Percentiles rank a stretch among this genome's conserved stretches.
Conservation (phyloP, 2,113 vertebrate species). For the Lasiurus borealis region DNA sequence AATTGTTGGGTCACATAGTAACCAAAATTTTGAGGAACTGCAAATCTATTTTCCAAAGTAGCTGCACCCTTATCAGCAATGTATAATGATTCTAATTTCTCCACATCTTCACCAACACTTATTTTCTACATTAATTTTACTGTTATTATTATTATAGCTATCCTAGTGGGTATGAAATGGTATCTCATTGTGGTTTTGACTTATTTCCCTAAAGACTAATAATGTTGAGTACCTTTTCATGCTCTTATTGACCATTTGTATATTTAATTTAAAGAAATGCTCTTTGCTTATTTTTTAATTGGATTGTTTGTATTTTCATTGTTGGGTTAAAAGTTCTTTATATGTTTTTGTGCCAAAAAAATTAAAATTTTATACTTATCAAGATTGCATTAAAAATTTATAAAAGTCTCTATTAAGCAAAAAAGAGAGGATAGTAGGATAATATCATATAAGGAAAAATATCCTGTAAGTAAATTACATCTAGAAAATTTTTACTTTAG, state of each 20-base stretch:
- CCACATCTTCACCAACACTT: not conserved
- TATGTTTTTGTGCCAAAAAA: not conserved
- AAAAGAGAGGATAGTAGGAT: too few relatives aligned
- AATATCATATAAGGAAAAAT: too few relatives aligned
- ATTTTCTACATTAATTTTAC: not conserved
- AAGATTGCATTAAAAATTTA: too few relatives aligned
- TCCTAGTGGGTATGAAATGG: not conserved
- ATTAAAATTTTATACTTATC: too few relatives aligned
- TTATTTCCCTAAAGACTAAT: not conserved
- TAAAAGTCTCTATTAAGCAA: too few relatives aligned
- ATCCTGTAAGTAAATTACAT: too few relatives aligned
- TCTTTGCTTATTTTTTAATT: constrained; percentile 17
- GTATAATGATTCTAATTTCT: not conserved
- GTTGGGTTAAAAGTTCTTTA: not conserved
- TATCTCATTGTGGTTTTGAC: not conserved
- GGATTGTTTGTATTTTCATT: not conserved
- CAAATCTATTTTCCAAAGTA: not conserved
- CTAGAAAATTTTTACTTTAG: too few relatives aligned
- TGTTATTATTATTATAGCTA: not conserved
- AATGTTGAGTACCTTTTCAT: not conserved
- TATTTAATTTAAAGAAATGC: not conserved
- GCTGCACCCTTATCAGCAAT: not conserved
- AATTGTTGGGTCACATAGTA: not conserved
- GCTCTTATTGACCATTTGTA: not conserved
- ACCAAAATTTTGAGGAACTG: not conserved